Evolutionary conservation across 2,113 vertebrate genomes (phyloP), one percentile per base, ranked within the genome.

Genomic region (Lipophrys pholis): DNA sequence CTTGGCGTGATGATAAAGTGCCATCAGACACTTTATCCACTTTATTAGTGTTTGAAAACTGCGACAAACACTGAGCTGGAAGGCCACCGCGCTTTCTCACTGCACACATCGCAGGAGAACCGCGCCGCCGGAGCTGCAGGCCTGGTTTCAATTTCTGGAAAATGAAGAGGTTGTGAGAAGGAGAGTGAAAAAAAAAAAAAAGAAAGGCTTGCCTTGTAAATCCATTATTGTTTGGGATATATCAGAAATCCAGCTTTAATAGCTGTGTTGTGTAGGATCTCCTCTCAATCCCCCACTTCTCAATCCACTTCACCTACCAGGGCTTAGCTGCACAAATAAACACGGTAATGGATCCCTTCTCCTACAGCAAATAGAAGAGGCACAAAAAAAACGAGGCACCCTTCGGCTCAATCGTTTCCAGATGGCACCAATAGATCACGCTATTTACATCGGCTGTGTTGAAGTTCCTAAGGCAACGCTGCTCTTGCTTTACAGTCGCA

Each of bases 371-470:
- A 57, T 54, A 81, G 63, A 87, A 80, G 77, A 76, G 77, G 66
- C 64, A 85, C 89, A 0, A 51, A 51, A 51, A 93, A 76, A 64
- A 90, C 8, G 91, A 93, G 93, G 93, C 91, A 87, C 94, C 94
- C 90, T 86, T 53, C 38, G 73, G 80, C 89, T 89, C 93, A 94
- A 95, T 96, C 93, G 94, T 90, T 97, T 97, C 95, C 96, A 97
- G 95, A 98, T 97, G 96, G 93, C 95, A 96, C 91, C 93, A 86
- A 96, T 94, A 95, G 94, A 96, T 96, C 93, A 93, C 88, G 91
- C 93, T 94, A 91, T 95, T 96, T 95, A 93, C 95, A 87, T 95
- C 92, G 93, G 91, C 93, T 95, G 93, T 93, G 93, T 94, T 95
- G 85, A 70, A 53, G 92, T 96, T 95, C 93, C 94, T 93, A 91